Base-by-base conservation (phyloP, 30 jellyfish, hydroid and myxozoan species). In the Euphysa ruthae region DNA sequence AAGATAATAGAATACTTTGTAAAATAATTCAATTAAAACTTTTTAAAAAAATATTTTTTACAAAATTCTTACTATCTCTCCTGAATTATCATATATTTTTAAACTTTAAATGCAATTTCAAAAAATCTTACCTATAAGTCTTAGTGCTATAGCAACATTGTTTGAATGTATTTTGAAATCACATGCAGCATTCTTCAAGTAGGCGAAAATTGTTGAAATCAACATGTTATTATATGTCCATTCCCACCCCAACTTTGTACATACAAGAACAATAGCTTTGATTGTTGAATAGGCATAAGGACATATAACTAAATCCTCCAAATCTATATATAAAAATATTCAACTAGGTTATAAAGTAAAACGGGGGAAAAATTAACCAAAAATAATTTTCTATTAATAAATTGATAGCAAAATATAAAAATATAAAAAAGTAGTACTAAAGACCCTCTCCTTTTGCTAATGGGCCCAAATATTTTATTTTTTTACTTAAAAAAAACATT, bases 181-280 rank as follows among this genome's bases (percentile, higher is more conserved):
- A 56, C 35, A 4, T 5, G 25, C 23, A 18, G 60, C 69, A 15
- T 20, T 33, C 58, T 2, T 20, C 30, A 56, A 20, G 30, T 56
- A 22, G 20, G 16, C 60, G n/a, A 56, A 5, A 16, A 56, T 56
- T 56, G 69, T 24, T 58, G 46, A 20, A 49, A 58, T 13, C 19
- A 24, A 24, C n/a, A 58, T 24, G 18, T 0, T 22, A 29, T 16
- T 34, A 31, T 63, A 63, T 22, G 57, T 24, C 77, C 77, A 63
- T 63, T 63, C 77, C 77, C 77, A 63, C 2, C 77, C 77, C 22
- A 63, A 6, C 18, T 35, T 63, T 5, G 61, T 63, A 43, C 77
- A 30, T 7, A 63, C 18, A 0, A 63, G 66, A 42, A 13, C 66
- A 18, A 63, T 22, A 15, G 61, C 70, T 44, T 63, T 63, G 4